phyloP scores from a whole-genome alignment of 2,113 vertebrate genomes.

The Cinclus mexicanus region DNA sequence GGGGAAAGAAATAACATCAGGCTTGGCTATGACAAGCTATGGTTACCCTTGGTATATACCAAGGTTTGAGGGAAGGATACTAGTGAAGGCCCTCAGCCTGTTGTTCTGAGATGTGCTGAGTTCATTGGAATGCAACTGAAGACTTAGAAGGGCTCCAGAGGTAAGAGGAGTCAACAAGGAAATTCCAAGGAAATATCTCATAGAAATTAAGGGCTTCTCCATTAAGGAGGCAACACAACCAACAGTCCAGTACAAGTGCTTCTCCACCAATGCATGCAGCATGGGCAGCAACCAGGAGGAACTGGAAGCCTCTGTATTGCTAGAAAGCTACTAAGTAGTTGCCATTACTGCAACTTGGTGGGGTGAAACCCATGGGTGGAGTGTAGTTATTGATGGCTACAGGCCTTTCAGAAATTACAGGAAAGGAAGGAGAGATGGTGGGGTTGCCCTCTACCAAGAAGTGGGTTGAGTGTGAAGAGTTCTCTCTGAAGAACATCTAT shows the following conservation, averaged over 20 bases:
- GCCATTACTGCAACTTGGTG: not conserved
- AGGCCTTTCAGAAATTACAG: not conserved
- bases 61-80: not conserved
- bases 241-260: not conserved
- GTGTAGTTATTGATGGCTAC: accelerated
- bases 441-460: not conserved
- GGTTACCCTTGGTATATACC: not conserved
- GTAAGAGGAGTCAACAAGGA: not conserved
- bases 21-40: accelerated
- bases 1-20: not conserved
- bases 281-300: not conserved
- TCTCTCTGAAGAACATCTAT: not conserved
- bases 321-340: not conserved
- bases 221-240: not conserved
- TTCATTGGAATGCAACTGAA: not conserved
- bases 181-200: not conserved
- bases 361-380: not conserved
- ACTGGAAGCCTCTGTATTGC: accelerated
- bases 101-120: not conserved
- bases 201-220: not conserved
- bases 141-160: not conserved
- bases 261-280: not conserved
- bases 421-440: accelerated
- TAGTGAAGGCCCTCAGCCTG: not conserved
- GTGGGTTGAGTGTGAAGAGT: not conserved